Base-by-base conservation (phyloP, 2,888 invertebrate species). In the Melipona bicolor region DNA sequence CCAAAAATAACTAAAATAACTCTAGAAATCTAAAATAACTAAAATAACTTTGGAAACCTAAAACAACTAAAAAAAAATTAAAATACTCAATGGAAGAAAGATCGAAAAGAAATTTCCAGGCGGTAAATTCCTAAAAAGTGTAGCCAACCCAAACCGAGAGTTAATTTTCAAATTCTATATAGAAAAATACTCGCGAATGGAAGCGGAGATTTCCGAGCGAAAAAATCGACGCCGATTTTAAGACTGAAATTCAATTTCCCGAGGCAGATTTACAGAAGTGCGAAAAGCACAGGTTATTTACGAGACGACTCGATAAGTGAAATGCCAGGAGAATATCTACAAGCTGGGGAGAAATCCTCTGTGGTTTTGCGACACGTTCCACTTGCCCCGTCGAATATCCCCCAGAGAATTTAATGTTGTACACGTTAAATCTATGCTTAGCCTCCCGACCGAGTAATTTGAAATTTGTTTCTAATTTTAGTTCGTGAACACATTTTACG, bases 211-310 rank as follows among this genome's bases (percentile, higher is more conserved):
- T 11, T 43, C 9, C 9, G 43, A 43, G 43, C 43, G 43, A 43
- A 43, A 43, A 43, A 43, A 13, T 24, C 5, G 59, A 49, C 24
- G 24, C 11, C 21, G 72, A 24, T n/a, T 59, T 59, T 59, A 59
- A 1, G 15, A 27, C 21, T 65, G 77, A 80, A 77, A 76, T 69
- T 70, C 70, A 64, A 76, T 80, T 76, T 70, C 32, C 24, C 24
- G 75, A 15, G 36, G 17, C 32, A 27, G 77, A 27, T 59, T 65
- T 56, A 62, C 52, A 6, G 69, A 50, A 79, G 54, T 21, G 54
- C 11, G 64, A 64, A 32, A 49, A 64, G 52, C 13, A 62, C n/a
- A 21, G 24, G 62, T 78, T 79, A 78, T 80, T 69, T 80, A 77
- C 54, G 78, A 24, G 49, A 17, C 17, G 43, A 49, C 54, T 52